Percentiles rank a stretch among this genome's conserved stretches.
These are phyloP conservation scores for Platycheirus rosarum DNA, from an alignment of 2,888 invertebrate genomes.

Conservation along the genomic window DNA sequence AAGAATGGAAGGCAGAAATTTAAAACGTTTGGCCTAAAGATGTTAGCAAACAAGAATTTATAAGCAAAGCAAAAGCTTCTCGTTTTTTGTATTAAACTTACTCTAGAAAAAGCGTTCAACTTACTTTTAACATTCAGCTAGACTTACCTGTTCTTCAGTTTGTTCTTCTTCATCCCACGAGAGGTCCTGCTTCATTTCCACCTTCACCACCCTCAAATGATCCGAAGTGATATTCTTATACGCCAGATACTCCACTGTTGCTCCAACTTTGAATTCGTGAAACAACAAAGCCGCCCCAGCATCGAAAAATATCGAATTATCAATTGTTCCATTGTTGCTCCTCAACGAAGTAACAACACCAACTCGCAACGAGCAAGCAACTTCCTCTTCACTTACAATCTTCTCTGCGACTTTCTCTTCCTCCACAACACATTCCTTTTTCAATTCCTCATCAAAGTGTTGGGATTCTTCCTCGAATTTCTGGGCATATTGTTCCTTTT, in stretches of 20 bases:
- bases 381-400: constrained; percentile 24
- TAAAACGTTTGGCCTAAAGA: too few species aligned
- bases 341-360: constrained; percentile 86
- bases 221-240: constrained; percentile 83
- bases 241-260: constrained; percentile 84
- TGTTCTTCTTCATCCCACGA: constrained; percentile 84
- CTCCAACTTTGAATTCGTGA: constrained; percentile 83
- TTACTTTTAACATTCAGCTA: too few species aligned
- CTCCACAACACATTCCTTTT: constrained; percentile 72
- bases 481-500: constrained; percentile 78
- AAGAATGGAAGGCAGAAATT: too few species aligned
- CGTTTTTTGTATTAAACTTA: too few species aligned
- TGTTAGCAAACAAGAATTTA: too few species aligned
- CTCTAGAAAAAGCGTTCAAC: too few species aligned
- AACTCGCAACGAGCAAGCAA: constrained; percentile 59
- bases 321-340: constrained; percentile 84
- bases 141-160: constrained; percentile 78
- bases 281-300: constrained; percentile 77
- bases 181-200: constrained; percentile 84
- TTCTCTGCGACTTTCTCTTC: constrained; percentile 55
- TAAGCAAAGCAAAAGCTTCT: too few species aligned
- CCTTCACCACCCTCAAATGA: constrained; percentile 84
- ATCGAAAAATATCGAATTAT: constrained; percentile 85
- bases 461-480: constrained; percentile 83
- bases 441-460: constrained; percentile 81